Conservation (phyloP, 2,113 vertebrate genomes). For the Hemicordylus capensis region DNA sequence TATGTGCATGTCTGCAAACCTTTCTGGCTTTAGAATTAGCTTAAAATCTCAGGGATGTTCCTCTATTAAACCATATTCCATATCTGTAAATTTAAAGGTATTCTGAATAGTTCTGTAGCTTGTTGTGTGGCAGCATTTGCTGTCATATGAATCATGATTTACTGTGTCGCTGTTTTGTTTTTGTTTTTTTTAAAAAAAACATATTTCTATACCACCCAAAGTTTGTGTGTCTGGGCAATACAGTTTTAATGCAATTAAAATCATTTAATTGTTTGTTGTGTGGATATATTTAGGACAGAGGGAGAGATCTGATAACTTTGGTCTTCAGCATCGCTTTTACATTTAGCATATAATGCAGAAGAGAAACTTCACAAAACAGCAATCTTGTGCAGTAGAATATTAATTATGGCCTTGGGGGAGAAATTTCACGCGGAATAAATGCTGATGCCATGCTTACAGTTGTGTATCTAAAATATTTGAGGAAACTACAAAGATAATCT, state of each 20-base stretch:
- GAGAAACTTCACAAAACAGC: slow-evolving; percentile 56
- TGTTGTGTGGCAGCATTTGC: slow-evolving; percentile 13
- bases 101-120: slow-evolving; percentile 21
- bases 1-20: slow-evolving; percentile 1
- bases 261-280: too few relatives aligned
- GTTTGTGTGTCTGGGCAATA: too few relatives aligned
- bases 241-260: too few relatives aligned
- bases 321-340: neutral
- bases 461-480: neutral
- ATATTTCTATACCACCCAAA: too few relatives aligned
- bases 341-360: slow-evolving; percentile 36
- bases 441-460: neutral
- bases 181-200: too few relatives aligned
- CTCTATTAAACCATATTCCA: slow-evolving; percentile 30
- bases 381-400: slow-evolving; percentile 42
- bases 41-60: slow-evolving; percentile 4
- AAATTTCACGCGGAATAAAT: neutral
- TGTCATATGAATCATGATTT: slow-evolving; percentile 34
- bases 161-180: slow-evolving; percentile 21
- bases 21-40: slow-evolving; percentile 7
- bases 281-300: slow-evolving; percentile 35
- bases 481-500: neutral
- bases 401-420: slow-evolving; percentile 31
- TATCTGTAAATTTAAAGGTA: slow-evolving; percentile 34
- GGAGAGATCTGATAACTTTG: slow-evolving; percentile 19